Conservation (phyloP, 2,797 vertebrate species). For the Agapornis canus region DNA sequence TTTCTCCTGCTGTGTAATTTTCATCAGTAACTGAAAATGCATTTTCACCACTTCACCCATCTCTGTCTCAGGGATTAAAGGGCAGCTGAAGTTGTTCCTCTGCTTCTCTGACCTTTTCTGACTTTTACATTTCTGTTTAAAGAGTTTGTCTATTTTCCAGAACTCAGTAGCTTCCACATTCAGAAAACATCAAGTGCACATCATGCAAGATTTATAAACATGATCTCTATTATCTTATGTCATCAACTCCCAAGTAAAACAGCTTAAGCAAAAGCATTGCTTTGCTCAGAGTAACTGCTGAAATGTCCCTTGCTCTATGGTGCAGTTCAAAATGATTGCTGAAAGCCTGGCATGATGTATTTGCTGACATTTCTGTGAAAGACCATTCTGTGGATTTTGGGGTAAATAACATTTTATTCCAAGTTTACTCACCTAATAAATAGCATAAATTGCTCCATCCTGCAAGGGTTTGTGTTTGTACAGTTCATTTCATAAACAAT, state of each 20-base stretch:
- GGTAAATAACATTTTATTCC: not conserved
- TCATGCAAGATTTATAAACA: not conserved
- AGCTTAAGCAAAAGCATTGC: not conserved
- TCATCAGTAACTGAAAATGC: not conserved
- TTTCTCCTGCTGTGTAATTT: not conserved
- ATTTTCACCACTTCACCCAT: not conserved
- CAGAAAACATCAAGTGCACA: not conserved
- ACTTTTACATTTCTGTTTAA: slow-evolving; percentile 3
- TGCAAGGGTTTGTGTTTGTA: not conserved
- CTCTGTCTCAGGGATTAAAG: not conserved
- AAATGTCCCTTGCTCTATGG: not conserved
- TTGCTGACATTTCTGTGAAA: slow-evolving; percentile 20
- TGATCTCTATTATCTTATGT: not conserved
- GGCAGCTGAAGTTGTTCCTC: not conserved
- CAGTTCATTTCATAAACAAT: not conserved
- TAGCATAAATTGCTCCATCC: not conserved
- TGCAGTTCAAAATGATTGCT: not conserved
- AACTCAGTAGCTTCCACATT: not conserved
- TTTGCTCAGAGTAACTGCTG: not conserved
- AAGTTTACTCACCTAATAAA: not conserved
- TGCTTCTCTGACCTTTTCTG: not conserved
- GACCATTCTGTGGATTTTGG: not conserved
- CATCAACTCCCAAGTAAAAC: not conserved
- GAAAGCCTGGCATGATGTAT: not conserved
- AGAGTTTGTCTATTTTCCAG: not conserved